Percentiles rank a stretch among this genome's conserved stretches.
These are phyloP conservation scores for Pelmatolapia mariae DNA, from an alignment of 2,113 vertebrate genomes.

Conservation along the genomic window DNA sequence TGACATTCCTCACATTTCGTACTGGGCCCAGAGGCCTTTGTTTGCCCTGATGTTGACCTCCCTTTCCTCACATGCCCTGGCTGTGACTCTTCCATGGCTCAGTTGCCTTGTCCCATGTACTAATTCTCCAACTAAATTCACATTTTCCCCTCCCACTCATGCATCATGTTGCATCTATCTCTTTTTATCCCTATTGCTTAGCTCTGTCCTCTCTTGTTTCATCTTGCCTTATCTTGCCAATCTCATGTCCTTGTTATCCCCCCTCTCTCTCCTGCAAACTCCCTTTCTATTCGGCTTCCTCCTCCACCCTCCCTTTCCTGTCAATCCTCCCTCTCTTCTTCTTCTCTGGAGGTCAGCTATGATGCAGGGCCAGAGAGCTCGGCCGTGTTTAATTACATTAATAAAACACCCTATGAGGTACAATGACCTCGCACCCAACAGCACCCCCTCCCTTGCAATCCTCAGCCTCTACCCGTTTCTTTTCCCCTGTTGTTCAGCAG, in stretches of 20 bases:
- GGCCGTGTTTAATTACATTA: slow-evolving; percentile 72
- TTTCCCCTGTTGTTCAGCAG: slow-evolving; percentile 28
- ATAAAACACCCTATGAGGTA: slow-evolving; percentile 69
- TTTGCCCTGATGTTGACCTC: slow-evolving; percentile 45
- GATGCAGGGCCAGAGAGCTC: slow-evolving; percentile 55
- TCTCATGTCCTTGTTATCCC: slow-evolving; percentile 58
- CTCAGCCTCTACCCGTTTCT: background rate
- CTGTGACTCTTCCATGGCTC: slow-evolving; percentile 39
- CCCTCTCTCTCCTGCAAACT: background rate
- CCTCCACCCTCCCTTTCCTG: background rate
- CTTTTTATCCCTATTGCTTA: slow-evolving; percentile 44
- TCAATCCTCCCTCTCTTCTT: background rate
- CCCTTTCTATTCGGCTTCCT: background rate
- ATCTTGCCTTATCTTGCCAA: slow-evolving; percentile 52
- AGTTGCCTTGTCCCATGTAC: slow-evolving; percentile 7
- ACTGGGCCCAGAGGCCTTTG: slow-evolving; percentile 26
- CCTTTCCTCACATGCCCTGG: slow-evolving; percentile 38
- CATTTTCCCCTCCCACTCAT: slow-evolving; percentile 27
- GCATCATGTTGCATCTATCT: slow-evolving; percentile 41
- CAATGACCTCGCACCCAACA: slow-evolving; percentile 57
- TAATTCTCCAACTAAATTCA: slow-evolving; percentile 44
- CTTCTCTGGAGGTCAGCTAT: slow-evolving; percentile 61
- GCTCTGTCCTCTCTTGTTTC: slow-evolving; percentile 50
- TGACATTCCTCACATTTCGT: slow-evolving; percentile 54
- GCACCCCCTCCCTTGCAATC: slow-evolving; percentile 1